phyloP scores from a whole-genome alignment of 2,888 invertebrate genomes.

The Chymomyza fuscimana region DNA sequence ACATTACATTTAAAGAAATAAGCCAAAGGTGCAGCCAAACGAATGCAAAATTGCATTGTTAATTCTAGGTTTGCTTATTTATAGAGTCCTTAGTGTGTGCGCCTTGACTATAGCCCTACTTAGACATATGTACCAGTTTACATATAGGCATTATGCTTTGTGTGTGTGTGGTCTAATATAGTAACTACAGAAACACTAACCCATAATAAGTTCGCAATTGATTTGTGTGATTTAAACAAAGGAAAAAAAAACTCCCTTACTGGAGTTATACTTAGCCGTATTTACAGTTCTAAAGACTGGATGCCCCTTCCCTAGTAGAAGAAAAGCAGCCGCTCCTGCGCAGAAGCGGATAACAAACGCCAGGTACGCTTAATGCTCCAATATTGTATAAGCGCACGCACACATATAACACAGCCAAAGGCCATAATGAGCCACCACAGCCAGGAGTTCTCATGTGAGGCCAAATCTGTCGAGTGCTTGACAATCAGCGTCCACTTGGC shows the following conservation, averaged over 20 bases:
- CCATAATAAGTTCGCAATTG: slow-evolving; percentile 47
- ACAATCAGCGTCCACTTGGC: slow-evolving; percentile 98
- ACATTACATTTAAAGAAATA: slow-evolving; percentile 48
- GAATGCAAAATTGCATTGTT: slow-evolving; percentile 1
- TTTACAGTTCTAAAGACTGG: slow-evolving; percentile 13
- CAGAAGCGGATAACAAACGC: slow-evolving; percentile 91
- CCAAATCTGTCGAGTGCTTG: slow-evolving; percentile 92
- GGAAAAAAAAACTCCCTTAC: slow-evolving; percentile 17
- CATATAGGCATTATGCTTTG: not conserved
- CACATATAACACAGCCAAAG: slow-evolving; percentile 92
- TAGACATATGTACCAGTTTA: slow-evolving; percentile 21
- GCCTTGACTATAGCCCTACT: slow-evolving; percentile 20
- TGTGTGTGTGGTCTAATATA: slow-evolving; percentile 27
- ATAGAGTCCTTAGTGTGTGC: slow-evolving; percentile 36
- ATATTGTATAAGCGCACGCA: slow-evolving; percentile 92
- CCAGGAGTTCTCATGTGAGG: slow-evolving; percentile 93
- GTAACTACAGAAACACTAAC: slow-evolving; percentile 64
- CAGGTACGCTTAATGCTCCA: slow-evolving; percentile 93
- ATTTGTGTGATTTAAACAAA: slow-evolving; percentile 34
- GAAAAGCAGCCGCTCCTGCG: slow-evolving; percentile 92
- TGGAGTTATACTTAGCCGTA: slow-evolving; percentile 29
- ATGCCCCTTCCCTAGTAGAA: slow-evolving; percentile 84
- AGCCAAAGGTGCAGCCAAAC: slow-evolving; percentile 45
- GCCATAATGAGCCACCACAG: slow-evolving; percentile 96
- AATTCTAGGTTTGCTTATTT: slow-evolving; percentile 19